Evolutionary conservation across 2,797 vertebrate genomes (phyloP).

Genomic region (Coccyzus lansbergi): DNA sequence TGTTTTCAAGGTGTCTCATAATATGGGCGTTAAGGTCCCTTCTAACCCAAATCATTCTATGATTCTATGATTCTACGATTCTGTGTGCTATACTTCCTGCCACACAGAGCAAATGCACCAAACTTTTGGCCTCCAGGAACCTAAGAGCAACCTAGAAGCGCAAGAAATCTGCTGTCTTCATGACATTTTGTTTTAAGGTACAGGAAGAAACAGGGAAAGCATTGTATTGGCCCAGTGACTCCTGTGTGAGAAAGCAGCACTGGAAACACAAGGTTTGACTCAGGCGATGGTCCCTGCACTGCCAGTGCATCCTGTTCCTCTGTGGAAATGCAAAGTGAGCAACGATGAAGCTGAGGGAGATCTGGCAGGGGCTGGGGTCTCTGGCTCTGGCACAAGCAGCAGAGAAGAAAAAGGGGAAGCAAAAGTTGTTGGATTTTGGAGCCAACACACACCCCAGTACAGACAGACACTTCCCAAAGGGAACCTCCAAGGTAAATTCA

Average conservation of each 20-base stretch:
- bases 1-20: background rate
- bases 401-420: background rate
- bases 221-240: too few relatives aligned
- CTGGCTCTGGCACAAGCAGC: background rate
- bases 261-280: background rate
- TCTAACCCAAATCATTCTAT: too few relatives aligned
- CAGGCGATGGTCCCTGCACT: background rate
- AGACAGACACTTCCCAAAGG: background rate
- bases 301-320: background rate
- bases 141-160: too few relatives aligned
- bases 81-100: background rate
- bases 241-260: accelerated
- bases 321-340: accelerated
- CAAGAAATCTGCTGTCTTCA: too few relatives aligned
- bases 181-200: too few relatives aligned
- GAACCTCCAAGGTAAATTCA: background rate
- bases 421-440: background rate
- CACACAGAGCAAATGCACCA: too few relatives aligned
- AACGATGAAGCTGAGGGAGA: background rate
- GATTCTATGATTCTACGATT: too few relatives aligned
- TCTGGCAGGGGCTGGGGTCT: background rate
- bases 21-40: too few relatives aligned
- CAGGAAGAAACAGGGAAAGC: too few relatives aligned
- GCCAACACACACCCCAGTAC: accelerated
- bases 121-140: too few relatives aligned